Evolutionary conservation across 92 coral and sea anemone genomes (phyloP).

Genomic region (Phenganax subtilis): DNA sequence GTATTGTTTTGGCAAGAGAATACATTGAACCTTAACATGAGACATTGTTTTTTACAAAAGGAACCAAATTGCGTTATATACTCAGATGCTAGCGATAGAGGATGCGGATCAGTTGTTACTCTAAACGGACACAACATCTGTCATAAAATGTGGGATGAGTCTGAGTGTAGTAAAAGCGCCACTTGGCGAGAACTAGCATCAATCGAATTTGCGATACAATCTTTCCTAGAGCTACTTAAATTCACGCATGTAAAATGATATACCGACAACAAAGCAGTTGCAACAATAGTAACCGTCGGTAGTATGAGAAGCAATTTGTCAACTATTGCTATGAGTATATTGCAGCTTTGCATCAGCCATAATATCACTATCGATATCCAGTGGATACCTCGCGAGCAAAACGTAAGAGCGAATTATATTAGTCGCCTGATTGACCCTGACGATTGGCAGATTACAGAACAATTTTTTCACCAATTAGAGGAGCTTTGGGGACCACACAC

Average conservation of each 20-base stretch:
- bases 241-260: slow-evolving; percentile 3
- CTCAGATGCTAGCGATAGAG: slow-evolving; percentile 34
- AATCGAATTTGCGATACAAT: slow-evolving; percentile 1
- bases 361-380: slow-evolving; percentile 34
- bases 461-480: slow-evolving; percentile 20
- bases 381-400: slow-evolving; percentile 46
- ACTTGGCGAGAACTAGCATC: neutral
- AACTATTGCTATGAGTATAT: slow-evolving; percentile 11
- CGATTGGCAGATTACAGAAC: slow-evolving; percentile 53
- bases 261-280: neutral
- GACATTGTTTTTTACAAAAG: neutral
- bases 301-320: neutral
- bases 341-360: slow-evolving; percentile 12
- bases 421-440: slow-evolving; percentile 48
- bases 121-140: slow-evolving; percentile 14
- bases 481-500: slow-evolving; percentile 48
- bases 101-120: slow-evolving; percentile 28
- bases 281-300: slow-evolving; percentile 6
- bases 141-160: slow-evolving; percentile 37
- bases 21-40: neutral
- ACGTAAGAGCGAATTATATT: slow-evolving; percentile 40
- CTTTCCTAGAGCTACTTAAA: neutral
- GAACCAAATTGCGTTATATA: slow-evolving; percentile 27
- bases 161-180: neutral
- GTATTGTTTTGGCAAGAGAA: slow-evolving; percentile 36